phyloP scores from a whole-genome alignment of 2,888 invertebrate genomes.

The Nasonia oneida region DNA sequence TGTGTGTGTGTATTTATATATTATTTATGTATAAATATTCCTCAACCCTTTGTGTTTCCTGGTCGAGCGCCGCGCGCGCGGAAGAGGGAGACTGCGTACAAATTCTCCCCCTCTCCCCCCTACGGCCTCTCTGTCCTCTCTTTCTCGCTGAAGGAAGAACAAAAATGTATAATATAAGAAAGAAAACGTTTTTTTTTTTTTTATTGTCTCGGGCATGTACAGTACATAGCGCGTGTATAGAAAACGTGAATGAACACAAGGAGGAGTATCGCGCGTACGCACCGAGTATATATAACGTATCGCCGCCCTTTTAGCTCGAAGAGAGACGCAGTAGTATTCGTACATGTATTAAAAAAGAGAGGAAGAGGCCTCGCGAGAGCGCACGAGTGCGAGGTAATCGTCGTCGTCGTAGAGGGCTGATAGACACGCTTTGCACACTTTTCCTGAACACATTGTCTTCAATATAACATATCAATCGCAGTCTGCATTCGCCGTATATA shows the following conservation, averaged over 20 bases:
- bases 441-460: conserved; percentile 59
- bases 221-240: background rate
- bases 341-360: background rate
- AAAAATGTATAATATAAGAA: background rate
- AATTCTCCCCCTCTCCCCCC: background rate
- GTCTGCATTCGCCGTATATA: conserved; percentile 9
- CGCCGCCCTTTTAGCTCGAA: background rate
- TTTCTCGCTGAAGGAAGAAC: background rate
- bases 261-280: background rate
- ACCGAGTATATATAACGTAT: background rate
- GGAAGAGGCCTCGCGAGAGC: background rate
- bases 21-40: background rate
- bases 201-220: background rate
- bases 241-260: background rate
- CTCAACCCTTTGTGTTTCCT: conserved; percentile 13
- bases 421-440: conserved; percentile 40
- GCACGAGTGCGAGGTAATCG: conserved; percentile 28
- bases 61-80: background rate
- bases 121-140: background rate
- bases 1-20: background rate
- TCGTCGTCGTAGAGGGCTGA: conserved; percentile 11
- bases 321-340: no score
- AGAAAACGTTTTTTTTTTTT: background rate
- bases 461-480: conserved; percentile 33
- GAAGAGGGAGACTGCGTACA: background rate